Base-by-base conservation (phyloP, 2,888 invertebrate species). In the Drosophila putrida region DNA sequence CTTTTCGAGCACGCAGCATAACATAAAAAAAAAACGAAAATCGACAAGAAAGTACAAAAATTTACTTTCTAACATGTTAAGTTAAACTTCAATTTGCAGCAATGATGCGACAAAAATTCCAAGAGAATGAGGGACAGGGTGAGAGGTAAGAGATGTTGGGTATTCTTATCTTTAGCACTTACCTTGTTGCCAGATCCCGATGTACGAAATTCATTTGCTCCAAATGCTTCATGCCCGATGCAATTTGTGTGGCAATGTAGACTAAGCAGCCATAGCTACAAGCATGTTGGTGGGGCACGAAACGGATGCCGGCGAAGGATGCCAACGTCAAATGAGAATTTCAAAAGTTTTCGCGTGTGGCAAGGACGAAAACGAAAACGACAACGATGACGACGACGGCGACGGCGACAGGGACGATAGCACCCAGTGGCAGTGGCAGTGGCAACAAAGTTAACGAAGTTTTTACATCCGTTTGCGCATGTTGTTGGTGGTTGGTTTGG, bases 211-310 rank as follows among this genome's bases (percentile, higher is more conserved):
- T 95, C 92, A 96, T 94, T 79, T 95, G 95, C 93, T 97, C 97
- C 91, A 97, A 94, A 93, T 97, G 96, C 93, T 97, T 96, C 96
- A 97, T 97, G 78, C 97, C 97, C 69, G 97, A 96, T 82, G 97
- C 96, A 92, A 97, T 95, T 94, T 98, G 97, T 76, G 96, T 95
- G 77, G 96, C 96, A 95, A 97, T 96, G 93, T 96, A 96, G 89
- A 97, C 95, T 92, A 97, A 94, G 93, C 96, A 96, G 87, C 96
- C 96, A 92, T 96, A 96, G 93, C 96, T 97, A 80, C 71, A 62
- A 62, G 62, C 20, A 47, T 31, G 63, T 62, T 15, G 57, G 25
- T 9, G 38, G 47, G 59, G 59, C 59, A 59, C 55, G 68, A 44
- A 71, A 53, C 76, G 76, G 84, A 70, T 73, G 82, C 63, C 64